Evolutionary conservation across 2,888 invertebrate genomes (phyloP), one percentile per base, ranked within the genome.

Genomic region (Choreutis nemorana): DNA sequence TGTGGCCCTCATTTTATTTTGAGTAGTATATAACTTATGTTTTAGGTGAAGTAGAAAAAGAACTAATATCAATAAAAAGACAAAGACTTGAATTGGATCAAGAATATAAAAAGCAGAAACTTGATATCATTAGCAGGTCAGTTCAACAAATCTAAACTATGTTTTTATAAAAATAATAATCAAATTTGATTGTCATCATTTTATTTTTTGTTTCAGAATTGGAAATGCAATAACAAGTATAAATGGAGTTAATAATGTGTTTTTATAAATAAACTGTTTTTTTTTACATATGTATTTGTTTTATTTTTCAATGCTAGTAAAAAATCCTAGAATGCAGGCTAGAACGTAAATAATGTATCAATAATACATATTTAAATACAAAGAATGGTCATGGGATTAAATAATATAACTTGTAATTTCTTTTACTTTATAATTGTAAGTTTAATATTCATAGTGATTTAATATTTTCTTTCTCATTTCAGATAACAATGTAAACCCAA

Each of bases 371-470:
- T 4, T 18, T 4, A 13, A 57, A 60, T 31, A 32, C 55, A 14
- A 52, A 41, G 38, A 35, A 39, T 22, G 58, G 51, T 36, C 26
- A 67, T 53, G 44, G 30, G 46, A 41, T 56, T 56, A 54, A 67
- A 68, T 54, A 58, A 25, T 28, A 11, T 18, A 9, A 8, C n/a
- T n/a, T 20, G 16, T 15, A 3, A 10, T 9, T 24, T 33, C 9
- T 23, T 40, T 38, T 48, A 56, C 45, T 41, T 44, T 55, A 55
- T 60, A 62, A 59, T 64, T 52, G 56, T 44, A 46, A 38, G 44
- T 41, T 29, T 44, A 53, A 55, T 53, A 56, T 55, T 37, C 25
- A 16, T 30, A 26, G 25, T n/a, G n/a, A n/a, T n/a, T n/a, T n/a
- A n/a, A n/a, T n/a, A n/a, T n/a, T n/a, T n/a, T n/a, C n/a, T n/a